Percentiles rank a stretch among this genome's conserved stretches.
Evolutionary conservation across 2,888 invertebrate species (phyloP).

Genomic region (Hirudinaria manillensis): DNA sequence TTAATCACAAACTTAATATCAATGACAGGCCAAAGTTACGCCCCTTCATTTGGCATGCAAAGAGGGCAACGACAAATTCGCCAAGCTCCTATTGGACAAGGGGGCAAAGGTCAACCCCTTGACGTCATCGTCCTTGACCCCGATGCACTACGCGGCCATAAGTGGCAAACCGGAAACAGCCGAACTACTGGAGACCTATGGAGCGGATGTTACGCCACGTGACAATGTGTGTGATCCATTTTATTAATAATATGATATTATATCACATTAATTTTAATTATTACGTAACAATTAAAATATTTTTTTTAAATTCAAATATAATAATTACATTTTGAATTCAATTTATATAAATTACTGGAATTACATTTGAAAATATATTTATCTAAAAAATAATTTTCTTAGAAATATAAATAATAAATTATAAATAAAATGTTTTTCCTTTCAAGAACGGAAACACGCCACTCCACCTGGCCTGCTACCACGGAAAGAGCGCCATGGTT

Average conservation of each 20-base stretch:
- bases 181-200: conserved; percentile 63
- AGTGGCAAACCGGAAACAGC: conserved; percentile 80
- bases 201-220: conserved; percentile 11
- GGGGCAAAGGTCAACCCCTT: conserved; percentile 25
- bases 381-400: too few relatives aligned
- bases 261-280: neutral
- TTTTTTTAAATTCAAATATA: neutral
- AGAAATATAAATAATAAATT: neutral
- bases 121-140: conserved; percentile 68
- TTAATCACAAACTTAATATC: neutral
- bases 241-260: neutral
- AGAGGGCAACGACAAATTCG: conserved; percentile 15
- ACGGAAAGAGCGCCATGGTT: conserved; percentile 13
- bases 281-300: neutral
- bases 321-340: neutral
- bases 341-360: neutral
- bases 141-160: conserved; percentile 84
- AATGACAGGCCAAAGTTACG: conserved; percentile 18
- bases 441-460: conserved; percentile 23
- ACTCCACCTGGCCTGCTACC: conserved; percentile 27
- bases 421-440: neutral
- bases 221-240: conserved; percentile 15
- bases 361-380: neutral
- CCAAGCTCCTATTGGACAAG: conserved; percentile 27
- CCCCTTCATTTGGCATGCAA: conserved; percentile 29